Percentiles rank a stretch among this genome's conserved stretches.
Evolutionary conservation across 2,113 vertebrate species (phyloP).

Genomic region (Psettodes erumei): DNA sequence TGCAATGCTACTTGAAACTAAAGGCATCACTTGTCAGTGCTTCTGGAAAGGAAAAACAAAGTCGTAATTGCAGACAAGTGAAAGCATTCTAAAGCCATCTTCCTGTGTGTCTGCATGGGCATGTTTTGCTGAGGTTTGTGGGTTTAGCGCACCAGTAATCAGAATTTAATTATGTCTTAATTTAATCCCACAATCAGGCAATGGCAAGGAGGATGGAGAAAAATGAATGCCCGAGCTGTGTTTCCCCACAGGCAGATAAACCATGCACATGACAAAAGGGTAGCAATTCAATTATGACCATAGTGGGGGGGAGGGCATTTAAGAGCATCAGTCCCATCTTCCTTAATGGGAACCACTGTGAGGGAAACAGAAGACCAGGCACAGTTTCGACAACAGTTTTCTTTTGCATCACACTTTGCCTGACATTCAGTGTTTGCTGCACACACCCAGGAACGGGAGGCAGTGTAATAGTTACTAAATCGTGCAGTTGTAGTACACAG

Average conservation of each 20-base stretch:
- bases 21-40: not conserved
- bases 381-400: not conserved
- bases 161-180: conserved; percentile 59
- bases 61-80: conserved; percentile 22
- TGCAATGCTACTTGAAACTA: not conserved
- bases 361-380: conserved; percentile 21
- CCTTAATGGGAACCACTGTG: conserved; percentile 24
- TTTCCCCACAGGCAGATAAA: conserved; percentile 55
- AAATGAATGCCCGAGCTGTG: conserved; percentile 38
- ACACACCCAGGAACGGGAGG: not conserved
- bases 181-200: conserved; percentile 52
- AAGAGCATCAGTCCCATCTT: conserved; percentile 23
- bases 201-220: conserved; percentile 25
- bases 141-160: conserved; percentile 35
- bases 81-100: conserved; percentile 20
- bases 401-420: conserved; percentile 7
- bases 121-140: conserved; percentile 39
- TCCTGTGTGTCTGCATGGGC: not conserved
- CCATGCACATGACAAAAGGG: conserved; percentile 44
- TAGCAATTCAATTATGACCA: conserved; percentile 58
- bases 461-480: not conserved
- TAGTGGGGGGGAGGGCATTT: conserved; percentile 34
- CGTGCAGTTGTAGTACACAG: not conserved
- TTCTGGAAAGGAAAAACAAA: conserved; percentile 1
- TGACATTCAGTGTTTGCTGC: not conserved